Evolutionary conservation across 2,888 invertebrate genomes (phyloP).

Genomic region (Marronus borbonicus): DNA sequence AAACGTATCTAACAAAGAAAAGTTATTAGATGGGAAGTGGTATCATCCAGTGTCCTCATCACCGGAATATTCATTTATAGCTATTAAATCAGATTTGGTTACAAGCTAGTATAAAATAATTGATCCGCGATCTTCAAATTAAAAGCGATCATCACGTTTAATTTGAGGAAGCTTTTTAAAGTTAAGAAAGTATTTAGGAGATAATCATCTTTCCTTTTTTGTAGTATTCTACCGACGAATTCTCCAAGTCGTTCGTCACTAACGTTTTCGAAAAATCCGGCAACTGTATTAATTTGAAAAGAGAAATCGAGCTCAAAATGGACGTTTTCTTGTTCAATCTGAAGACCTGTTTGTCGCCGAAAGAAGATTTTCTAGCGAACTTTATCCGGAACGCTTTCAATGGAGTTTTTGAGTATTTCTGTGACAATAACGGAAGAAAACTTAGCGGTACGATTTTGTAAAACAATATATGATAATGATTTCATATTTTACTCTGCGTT

Average conservation of each 20-base stretch:
- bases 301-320: conserved; percentile 30
- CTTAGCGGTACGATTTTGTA: conserved; percentile 50
- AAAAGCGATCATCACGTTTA: too few species aligned
- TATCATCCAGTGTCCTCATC: too few species aligned
- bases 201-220: neutral
- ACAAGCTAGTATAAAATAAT: too few species aligned
- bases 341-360: conserved; percentile 32
- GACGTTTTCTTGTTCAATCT: conserved; percentile 41
- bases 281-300: conserved; percentile 26
- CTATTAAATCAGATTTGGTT: neutral
- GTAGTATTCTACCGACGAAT: neutral
- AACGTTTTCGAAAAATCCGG: conserved; percentile 22
- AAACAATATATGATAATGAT: neutral
- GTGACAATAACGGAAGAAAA: conserved; percentile 53
- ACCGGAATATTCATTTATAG: neutral
- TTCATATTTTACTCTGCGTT: neutral
- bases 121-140: too few species aligned
- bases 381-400: conserved; percentile 54
- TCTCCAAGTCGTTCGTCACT: neutral
- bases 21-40: too few species aligned
- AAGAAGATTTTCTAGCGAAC: conserved; percentile 47
- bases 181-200: too few species aligned
- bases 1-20: too few species aligned
- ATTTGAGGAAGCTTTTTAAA: too few species aligned
- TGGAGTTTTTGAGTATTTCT: conserved; percentile 53